A percentile compares a stretch with the other conserved stretches of the same genome.
Conservation (phyloP, 1,140 invertebrate species). For the Cardiocondyla obscurior region DNA sequence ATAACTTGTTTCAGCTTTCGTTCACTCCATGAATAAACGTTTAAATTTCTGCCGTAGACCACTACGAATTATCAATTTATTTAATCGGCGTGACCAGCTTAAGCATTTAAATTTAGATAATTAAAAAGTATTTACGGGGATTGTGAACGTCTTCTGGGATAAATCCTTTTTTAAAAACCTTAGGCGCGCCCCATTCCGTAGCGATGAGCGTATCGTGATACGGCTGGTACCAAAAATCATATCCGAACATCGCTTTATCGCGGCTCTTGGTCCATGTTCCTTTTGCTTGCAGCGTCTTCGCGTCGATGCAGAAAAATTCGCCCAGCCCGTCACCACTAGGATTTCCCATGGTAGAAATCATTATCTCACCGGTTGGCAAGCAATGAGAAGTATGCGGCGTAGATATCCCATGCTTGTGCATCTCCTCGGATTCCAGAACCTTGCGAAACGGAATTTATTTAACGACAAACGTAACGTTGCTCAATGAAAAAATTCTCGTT, state of each 20-base stretch:
- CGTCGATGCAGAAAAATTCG: slow-evolving; percentile 95
- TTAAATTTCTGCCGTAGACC: slow-evolving; percentile 92
- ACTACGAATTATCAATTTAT: slow-evolving; percentile 77
- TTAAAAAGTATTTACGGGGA: slow-evolving; percentile 67
- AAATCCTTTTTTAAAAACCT: slow-evolving; percentile 88
- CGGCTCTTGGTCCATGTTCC: slow-evolving; percentile 88
- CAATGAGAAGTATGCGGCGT: slow-evolving; percentile 98
- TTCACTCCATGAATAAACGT: slow-evolving; percentile 96
- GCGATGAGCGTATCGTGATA: slow-evolving; percentile 95
- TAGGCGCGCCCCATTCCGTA: slow-evolving; percentile 96
- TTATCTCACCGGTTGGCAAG: slow-evolving; percentile 94
- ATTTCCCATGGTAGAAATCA: slow-evolving; percentile 97
- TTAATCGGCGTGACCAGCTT: background rate
- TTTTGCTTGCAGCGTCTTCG: slow-evolving; percentile 90
- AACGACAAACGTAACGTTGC: background rate
- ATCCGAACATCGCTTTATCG: slow-evolving; percentile 88
- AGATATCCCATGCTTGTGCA: slow-evolving; percentile 90
- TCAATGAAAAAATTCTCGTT: background rate
- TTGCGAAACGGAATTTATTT: slow-evolving; percentile 66
- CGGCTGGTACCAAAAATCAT: slow-evolving; percentile 99
- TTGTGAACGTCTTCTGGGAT: slow-evolving; percentile 56
- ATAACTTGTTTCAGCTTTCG: slow-evolving; percentile 92
- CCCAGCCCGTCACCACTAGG: slow-evolving; percentile 91
- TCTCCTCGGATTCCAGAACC: slow-evolving; percentile 89
- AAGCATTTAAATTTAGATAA: no score